These are phyloP conservation scores for Limnephilus rhombicus DNA, from an alignment of 2,888 invertebrate species.

Conservation along the genomic window DNA sequence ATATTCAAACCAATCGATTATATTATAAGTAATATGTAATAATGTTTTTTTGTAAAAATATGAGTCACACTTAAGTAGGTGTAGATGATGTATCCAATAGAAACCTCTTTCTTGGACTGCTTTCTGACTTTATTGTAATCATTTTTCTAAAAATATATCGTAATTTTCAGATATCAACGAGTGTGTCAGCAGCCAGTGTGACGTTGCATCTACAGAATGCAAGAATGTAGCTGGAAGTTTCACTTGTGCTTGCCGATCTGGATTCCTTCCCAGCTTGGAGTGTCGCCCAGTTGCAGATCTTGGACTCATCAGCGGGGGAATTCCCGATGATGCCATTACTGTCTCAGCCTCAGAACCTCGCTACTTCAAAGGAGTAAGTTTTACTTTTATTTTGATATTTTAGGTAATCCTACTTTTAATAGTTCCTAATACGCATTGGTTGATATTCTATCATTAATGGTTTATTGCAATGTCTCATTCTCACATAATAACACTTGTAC, in stretches of 20 bases:
- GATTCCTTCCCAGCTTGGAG: constrained; percentile 91
- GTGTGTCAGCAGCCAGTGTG: constrained; percentile 92
- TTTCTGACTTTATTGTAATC: not conserved
- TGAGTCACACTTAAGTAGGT: too few relatives aligned
- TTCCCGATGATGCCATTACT: constrained; percentile 92
- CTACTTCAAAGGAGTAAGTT: constrained; percentile 87
- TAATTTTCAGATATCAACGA: constrained; percentile 88
- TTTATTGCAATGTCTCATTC: not conserved
- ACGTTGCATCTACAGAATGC: constrained; percentile 93
- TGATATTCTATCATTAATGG: not conserved
- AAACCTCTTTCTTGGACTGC: too few relatives aligned
- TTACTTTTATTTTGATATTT: not conserved
- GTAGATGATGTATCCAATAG: too few relatives aligned
- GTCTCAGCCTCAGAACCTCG: constrained; percentile 91
- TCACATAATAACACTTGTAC: too few relatives aligned
- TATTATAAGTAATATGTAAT: not conserved
- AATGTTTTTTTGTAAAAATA: not conserved
- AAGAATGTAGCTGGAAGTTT: constrained; percentile 93
- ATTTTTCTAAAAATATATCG: not conserved
- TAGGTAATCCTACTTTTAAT: too few relatives aligned
- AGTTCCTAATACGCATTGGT: too few relatives aligned
- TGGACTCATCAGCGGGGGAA: constrained; percentile 91
- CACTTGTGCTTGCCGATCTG: constrained; percentile 90
- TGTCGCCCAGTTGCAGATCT: constrained; percentile 94
- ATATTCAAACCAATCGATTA: not conserved